Evolutionary conservation across 2,888 invertebrate genomes (phyloP), one percentile per base, ranked within the genome.

Genomic region (Eulithis prunata): DNA sequence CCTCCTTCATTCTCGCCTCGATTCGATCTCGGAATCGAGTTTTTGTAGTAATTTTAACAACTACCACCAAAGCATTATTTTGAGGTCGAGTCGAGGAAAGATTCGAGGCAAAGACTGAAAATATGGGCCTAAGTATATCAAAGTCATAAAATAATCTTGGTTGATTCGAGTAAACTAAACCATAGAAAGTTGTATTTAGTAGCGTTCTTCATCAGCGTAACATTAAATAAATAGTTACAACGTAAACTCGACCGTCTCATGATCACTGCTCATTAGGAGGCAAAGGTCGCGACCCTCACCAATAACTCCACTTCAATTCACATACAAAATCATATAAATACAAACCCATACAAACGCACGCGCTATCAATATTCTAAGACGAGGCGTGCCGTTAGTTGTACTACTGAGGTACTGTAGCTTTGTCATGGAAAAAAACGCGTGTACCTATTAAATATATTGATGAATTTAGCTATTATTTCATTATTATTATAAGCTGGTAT

Each of bases 281-380:
- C 13, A 32, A 11, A 38, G 60, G 60, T 54, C 36, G 14, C 45
- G 60, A 54, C 45, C 45, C 51, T 36, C 12, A 46, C 36, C 61
- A 54, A 47, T 60, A 59, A 52, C 59, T 58, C 57, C 11, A 21
- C 13, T 41, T 13, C 36, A 45, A 38, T 54, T 2, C 6, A 1
- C 32, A 32, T 32, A 53, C 58, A 52, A 59, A 55, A 43, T 55
- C 21, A 10, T 51, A 13, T 53, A 54, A 46, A 46, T 54, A 47
- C 61, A 55, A 55, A 21, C 13, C 38, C 41, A 53, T 53, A 55
- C 46, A 65, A 57, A 49, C 21, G 56, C 21, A 57, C 38, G 28
- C 49, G 28, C 13, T 57, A 63, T 70, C 60, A 61, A 59, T 66
- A 62, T 66, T 62, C 56, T 58, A 64, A 66, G 62, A 49, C 53